Conservation (phyloP, 2,113 vertebrate genomes). For the Micronisus gabar region DNA sequence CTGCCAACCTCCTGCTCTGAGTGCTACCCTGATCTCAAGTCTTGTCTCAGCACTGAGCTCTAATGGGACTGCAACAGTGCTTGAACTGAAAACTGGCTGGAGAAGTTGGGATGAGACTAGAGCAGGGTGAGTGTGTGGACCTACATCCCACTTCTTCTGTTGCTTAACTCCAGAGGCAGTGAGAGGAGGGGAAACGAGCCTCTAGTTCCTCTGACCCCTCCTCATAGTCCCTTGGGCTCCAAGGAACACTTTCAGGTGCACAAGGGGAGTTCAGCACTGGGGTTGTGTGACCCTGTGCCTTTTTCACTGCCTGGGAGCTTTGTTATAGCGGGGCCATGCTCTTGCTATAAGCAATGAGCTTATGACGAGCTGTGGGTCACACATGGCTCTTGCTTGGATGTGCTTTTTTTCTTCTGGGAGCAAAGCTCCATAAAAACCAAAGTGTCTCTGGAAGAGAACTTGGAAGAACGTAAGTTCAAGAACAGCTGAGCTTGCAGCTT, state of each 20-base stretch:
- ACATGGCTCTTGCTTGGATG: background rate
- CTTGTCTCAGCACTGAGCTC: background rate
- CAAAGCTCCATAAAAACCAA: background rate
- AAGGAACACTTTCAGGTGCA: background rate
- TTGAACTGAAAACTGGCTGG: background rate
- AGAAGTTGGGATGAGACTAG: background rate
- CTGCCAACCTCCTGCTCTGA: background rate
- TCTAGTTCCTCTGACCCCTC: background rate
- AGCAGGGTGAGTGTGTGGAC: background rate
- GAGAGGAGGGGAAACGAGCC: background rate
- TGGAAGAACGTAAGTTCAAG: background rate
- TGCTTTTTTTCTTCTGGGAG: background rate
- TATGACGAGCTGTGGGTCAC: background rate
- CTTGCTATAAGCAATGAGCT: too few species aligned
- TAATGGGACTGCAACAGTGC: background rate
- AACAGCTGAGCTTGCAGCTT: background rate
- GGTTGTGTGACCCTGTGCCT: rapidly evolving
- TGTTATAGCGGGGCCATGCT: background rate
- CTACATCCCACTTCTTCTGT: background rate
- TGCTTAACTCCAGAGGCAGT: background rate
- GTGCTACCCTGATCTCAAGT: background rate
- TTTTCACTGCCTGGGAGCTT: background rate
- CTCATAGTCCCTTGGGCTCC: background rate
- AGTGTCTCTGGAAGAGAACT: background rate
- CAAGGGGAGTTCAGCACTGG: background rate